Base-by-base conservation (phyloP, 2,113 vertebrate genomes). In the Calidris pugnax region DNA sequence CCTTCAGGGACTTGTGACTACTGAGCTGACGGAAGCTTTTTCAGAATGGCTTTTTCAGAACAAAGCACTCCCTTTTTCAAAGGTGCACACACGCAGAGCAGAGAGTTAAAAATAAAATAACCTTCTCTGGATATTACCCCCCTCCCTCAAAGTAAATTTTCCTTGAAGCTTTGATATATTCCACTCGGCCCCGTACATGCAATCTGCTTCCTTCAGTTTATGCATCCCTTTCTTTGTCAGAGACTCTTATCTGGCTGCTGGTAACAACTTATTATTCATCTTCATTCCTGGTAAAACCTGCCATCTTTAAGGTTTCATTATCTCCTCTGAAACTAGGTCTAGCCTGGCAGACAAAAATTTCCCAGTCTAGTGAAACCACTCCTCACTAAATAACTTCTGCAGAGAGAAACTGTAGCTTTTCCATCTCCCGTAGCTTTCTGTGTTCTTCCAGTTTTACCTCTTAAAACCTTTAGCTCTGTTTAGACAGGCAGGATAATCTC, bases 71-170 rank as follows among this genome's bases (percentile, higher is more conserved):
- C 7, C 26, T 85, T 91, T 95, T 91, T 93, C 89, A 94, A 93
- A 93, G 78, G 45, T 85, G 85, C 71, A 95, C 78, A 90, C 87
- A 95, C 37, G 55, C 87, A 83, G 81, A 95, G 75, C 45, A 91
- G 66, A 80, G 55, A 89, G 48, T 85, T 89, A 94, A 97, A 96
- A 96, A 91, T 95, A 96, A 95, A 92, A 93, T 68, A 91, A 90
- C 63, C 50, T 89, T 41, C 56, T 91, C 26, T 75, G 48, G n/a
- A 64, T 95, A 68, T 78, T 89, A 41, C 12, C 21, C 63, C 86
- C 35, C 35, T 75, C 30, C 16, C 8, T 74, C 73, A 80, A 62
- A 86, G 63, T 62, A 92, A 67, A 67, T 56, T 82, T 76, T 93
- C 27, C 37, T 45, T 45, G 24, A 85, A 95, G n/a, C 15, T 85